A percentile compares a stretch with the other conserved stretches of the same genome.
Conservation (phyloP, 2,888 invertebrate species). For the Mellilla xanthometata region DNA sequence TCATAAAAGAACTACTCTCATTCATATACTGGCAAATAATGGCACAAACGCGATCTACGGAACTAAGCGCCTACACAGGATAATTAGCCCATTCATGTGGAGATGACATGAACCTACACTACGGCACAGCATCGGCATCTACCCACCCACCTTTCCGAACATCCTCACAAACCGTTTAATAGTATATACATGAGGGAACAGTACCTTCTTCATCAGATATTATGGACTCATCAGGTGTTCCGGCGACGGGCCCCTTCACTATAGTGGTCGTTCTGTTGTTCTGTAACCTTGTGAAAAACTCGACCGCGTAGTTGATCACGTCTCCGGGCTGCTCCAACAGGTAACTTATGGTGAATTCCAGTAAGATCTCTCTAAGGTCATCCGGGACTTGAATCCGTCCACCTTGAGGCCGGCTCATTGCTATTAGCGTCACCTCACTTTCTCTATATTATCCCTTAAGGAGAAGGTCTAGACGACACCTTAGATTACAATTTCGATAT, state of each 20-base stretch:
- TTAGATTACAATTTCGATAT: conserved; percentile 74
- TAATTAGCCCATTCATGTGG: conserved; percentile 42
- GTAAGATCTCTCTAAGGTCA: conserved; percentile 95
- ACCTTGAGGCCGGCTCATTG: conserved; percentile 86
- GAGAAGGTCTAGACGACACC: conserved; percentile 71
- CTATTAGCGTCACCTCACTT: conserved; percentile 78
- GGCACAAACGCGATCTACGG: conserved; percentile 12
- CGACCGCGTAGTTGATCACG: conserved; percentile 95
- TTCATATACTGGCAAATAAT: conserved; percentile 16
- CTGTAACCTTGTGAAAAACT: conserved; percentile 94
- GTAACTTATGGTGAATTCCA: conserved; percentile 98
- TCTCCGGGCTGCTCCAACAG: conserved; percentile 96
- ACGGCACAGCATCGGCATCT: conserved; percentile 16
- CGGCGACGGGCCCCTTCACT: conserved; percentile 77
- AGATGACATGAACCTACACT: conserved; percentile 34
- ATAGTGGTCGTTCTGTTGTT: conserved; percentile 87
- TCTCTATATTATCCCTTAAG: conserved; percentile 67
- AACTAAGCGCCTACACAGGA: conserved; percentile 32
- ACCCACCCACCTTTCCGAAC: conserved; percentile 48
- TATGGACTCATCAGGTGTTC: conserved; percentile 91
- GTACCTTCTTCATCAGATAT: conserved; percentile 92
- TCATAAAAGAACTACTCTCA: conserved; percentile 13
- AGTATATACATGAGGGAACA: no score
- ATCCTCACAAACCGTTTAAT: conserved; percentile 42
- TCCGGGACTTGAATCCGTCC: conserved; percentile 93